Evolutionary conservation across 2,888 invertebrate species (phyloP), one percentile per base, ranked within the genome.

Genomic region (Seladonia tumulorum): DNA sequence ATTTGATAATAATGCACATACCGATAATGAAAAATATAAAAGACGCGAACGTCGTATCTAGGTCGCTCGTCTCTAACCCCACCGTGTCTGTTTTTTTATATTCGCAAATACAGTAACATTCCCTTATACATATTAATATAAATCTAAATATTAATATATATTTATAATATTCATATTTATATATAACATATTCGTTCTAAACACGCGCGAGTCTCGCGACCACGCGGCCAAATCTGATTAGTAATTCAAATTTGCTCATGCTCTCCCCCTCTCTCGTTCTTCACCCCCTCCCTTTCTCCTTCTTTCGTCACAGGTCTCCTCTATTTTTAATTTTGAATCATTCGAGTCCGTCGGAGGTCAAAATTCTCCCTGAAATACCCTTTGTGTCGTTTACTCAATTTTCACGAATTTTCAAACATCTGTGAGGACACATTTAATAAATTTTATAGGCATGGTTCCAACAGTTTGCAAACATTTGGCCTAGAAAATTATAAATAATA

Each of bases 121-220:
- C 88, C 91, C 90, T 93, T 89, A 89, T 89, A 85, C 84, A 88
- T 89, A 90, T 90, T 68, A 86, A 83, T 90, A 90, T 90, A 88
- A 78, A 88, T 83, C 85, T 89, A 87, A 82, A 88, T 87, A 82
- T 89, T 86, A 91, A 91, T 92, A 90, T 92, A 89, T 91, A 91
- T 91, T 90, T 92, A 90, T 90, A 85, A 89, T 91, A 91, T 92
- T 90, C 91, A 90, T 91, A 86, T 87, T 82, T 87, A 83, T 91
- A 90, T 92, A 90, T 90, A 92, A 90, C 90, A 90, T 90, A 90
- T 87, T 90, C 87, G 87, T 90, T 78, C 88, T 90, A 88, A 78
- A 88, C 77, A 74, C 76, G 72, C 85, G 77, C 81, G 76, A 29
- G 66, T 25, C 47, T 66, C 39, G 66, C 57, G 76, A 63, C 25